A percentile compares a stretch with the other conserved stretches of the same genome.
Evolutionary conservation across 2,888 invertebrate species (phyloP).

Genomic region (Drosophila basisetae): DNA sequence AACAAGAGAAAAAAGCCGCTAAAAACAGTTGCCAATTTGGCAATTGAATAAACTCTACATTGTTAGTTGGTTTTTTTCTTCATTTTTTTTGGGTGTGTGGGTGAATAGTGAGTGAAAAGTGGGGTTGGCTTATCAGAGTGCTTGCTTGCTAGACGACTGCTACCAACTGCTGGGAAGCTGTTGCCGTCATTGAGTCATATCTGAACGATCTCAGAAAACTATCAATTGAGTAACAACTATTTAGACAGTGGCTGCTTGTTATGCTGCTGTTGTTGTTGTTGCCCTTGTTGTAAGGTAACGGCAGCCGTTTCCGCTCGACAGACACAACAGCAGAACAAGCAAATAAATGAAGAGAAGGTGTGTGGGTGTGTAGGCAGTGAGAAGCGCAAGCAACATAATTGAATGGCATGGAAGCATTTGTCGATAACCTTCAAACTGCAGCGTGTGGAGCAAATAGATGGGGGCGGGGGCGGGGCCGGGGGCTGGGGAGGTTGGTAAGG

Average conservation of each 20-base stretch:
- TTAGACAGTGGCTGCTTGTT: slow-evolving; percentile 68
- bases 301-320: slow-evolving; percentile 64
- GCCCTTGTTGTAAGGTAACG: slow-evolving; percentile 53
- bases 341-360: slow-evolving; percentile 21
- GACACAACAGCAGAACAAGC: slow-evolving; percentile 34
- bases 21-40: slow-evolving; percentile 57
- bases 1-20: not conserved
- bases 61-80: slow-evolving; percentile 11
- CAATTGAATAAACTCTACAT: slow-evolving; percentile 31
- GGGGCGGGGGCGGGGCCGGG: not conserved
- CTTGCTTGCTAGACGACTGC: not conserved
- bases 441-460: slow-evolving; percentile 4
- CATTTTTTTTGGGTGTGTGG: not conserved
- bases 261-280: slow-evolving; percentile 14
- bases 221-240: slow-evolving; percentile 59
- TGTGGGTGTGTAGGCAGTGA: not conserved
- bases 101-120: not conserved
- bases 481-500: not conserved
- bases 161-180: slow-evolving; percentile 46
- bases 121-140: slow-evolving; percentile 32
- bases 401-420: slow-evolving; percentile 58
- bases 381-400: slow-evolving; percentile 57
- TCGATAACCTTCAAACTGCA: slow-evolving; percentile 52
- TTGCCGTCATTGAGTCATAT: slow-evolving; percentile 40
- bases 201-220: slow-evolving; percentile 36